Base-by-base conservation (phyloP, 2,888 invertebrate species). In the Entomobrya multifasciata region DNA sequence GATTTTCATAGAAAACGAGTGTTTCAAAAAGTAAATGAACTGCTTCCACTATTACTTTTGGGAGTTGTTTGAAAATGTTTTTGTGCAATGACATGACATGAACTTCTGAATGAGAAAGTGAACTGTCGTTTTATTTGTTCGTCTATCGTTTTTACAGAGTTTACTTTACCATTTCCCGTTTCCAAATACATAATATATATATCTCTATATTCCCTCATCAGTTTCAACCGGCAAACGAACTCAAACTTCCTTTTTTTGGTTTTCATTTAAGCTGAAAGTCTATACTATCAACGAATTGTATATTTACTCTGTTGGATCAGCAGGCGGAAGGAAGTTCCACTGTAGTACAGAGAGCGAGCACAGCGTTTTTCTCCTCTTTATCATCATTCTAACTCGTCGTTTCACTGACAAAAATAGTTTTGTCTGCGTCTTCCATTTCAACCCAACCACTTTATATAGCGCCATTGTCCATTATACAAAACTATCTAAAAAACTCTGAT, bases 321-420 rank as follows among this genome's bases (percentile, higher is more conserved):
- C 41, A 65, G 41, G 20, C 65, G 65, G 20, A 65, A 65, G 20
- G 11, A 15, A 20, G 20, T 41, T 20, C 20, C 5, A 20, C 17
- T 17, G 65, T 17, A 36, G 20, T n/a, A n/a, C n/a, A n/a, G n/a
- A 41, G 17, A 6, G 15, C 15, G 27, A 60, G 27, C 27, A 6
- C 27, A 27, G 13, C 15, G 25, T 1, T 60, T 60, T 62, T n/a
- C 41, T 36, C 17, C 36, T 22, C 36, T 65, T 41, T 20, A 65
- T 41, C 65, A 65, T 65, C 65, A 65, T 11, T 65, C 65, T 65
- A 41, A 20, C 41, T 65, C 41, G 65, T 65, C 41, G 41, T 65
- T 41, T 65, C 41, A 65, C 65, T 20, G 41, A 65, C 41, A 65
- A 65, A 65, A 65, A 65, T 65, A 65, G 41, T 65, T 65, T 60